Base-by-base conservation (phyloP, 2,888 invertebrate species). In the Agonopterix heracliana region DNA sequence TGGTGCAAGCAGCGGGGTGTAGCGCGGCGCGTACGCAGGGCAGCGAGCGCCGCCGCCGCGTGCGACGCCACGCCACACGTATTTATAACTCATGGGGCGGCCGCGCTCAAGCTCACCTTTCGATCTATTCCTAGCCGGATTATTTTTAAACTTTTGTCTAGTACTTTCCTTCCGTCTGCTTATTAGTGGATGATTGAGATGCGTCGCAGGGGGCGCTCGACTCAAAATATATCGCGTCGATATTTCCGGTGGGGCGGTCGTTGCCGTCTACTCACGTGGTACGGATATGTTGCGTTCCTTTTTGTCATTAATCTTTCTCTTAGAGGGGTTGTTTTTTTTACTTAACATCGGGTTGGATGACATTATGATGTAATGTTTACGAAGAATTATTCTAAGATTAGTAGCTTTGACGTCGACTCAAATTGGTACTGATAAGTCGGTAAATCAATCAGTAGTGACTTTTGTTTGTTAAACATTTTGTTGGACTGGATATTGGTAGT, bases 111-210 rank as follows among this genome's bases (percentile, higher is more conserved):
- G 83, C 86, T 85, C 86, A 86, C 87, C 87, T 87, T 84, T 84
- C 85, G 73, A 72, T 83, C 84, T 87, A 87, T 87, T 88, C 73
- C 73, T 75, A 78, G 69, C 71, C 51, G 61, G 54, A 63, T 79
- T 86, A 84, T 82, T 84, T 83, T 81, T 86, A 86, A 81, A 86
- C 85, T 81, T 86, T 85, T 87, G 86, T 87, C 86, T 87, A 82
- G 85, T 75, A 81, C 85, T 84, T 83, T 84, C 81, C 85, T 85
- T 84, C 83, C 83, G 81, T 75, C 78, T 81, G 76, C 85, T 86
- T 84, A 87, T 87, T 86, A 86, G 83, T 78, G 82, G 80, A 83
- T 85, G 85, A 86, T 85, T 82, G 81, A 86, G 80, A 78, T 70
- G 85, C 87, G 78, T 82, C 86, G 86, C 87, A 84, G 87, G 88